These are phyloP conservation scores for Apistogramma diplotaenia DNA, from an alignment of 2,113 vertebrate genomes.

Conservation along the genomic window DNA sequence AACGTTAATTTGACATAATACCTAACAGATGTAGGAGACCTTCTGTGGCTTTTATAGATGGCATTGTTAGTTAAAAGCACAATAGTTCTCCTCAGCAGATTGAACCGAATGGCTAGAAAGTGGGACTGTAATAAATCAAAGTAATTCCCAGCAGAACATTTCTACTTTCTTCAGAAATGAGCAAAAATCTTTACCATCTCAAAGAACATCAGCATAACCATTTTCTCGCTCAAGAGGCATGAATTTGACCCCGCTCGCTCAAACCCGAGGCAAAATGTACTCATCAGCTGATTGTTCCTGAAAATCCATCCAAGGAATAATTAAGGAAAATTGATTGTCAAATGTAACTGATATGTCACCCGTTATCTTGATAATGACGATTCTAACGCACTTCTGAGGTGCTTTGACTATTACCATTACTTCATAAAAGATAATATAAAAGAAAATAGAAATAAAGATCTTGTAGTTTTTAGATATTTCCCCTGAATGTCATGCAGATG, in stretches of 20 bases:
- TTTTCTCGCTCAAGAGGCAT: constrained; percentile 30
- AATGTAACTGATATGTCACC: neutral
- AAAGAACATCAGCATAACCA: constrained; percentile 10
- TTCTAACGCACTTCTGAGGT: neutral
- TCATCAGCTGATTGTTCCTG: neutral
- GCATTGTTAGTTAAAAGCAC: constrained; percentile 32
- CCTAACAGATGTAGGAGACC: constrained; percentile 44
- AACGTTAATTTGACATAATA: constrained; percentile 60
- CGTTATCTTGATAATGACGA: neutral
- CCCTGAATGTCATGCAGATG: neutral
- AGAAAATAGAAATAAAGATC: neutral
- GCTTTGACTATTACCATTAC: neutral
- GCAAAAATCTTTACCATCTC: constrained; percentile 31
- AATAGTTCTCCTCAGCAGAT: constrained; percentile 22
- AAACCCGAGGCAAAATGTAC: neutral
- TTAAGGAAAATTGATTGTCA: neutral
- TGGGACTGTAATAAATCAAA: constrained; percentile 55
- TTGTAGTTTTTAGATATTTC: neutral
- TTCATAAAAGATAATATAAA: neutral
- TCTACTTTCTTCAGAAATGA: constrained; percentile 37
- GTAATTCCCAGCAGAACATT: constrained; percentile 47
- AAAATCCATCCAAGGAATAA: neutral
- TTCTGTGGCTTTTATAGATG: constrained; percentile 50
- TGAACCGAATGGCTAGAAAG: constrained; percentile 34
- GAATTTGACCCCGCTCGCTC: constrained; percentile 1